Percentiles rank a stretch among this genome's conserved stretches.
Conservation (phyloP, 2,888 invertebrate species). For the Scaptomyza tumidula region DNA sequence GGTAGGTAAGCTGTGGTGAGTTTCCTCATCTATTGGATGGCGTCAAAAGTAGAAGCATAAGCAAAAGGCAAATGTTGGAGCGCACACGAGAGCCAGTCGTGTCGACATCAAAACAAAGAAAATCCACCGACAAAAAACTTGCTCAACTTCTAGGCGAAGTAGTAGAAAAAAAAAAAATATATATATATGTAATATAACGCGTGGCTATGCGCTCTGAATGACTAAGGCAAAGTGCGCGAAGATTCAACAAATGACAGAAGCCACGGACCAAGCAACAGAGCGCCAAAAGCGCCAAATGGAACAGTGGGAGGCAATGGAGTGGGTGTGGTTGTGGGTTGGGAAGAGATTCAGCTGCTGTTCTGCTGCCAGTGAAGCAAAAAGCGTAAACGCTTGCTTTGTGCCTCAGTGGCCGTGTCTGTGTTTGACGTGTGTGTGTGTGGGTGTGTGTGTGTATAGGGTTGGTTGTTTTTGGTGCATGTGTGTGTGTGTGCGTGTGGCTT, state of each 20-base stretch:
- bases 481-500: conserved; percentile 21
- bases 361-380: conserved; percentile 63
- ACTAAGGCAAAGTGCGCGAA: conserved; percentile 68
- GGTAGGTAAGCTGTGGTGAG: conserved; percentile 61
- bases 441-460: conserved; percentile 32
- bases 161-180: conserved; percentile 4
- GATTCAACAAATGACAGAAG: conserved; percentile 79
- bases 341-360: conserved; percentile 43
- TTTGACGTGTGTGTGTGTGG: conserved; percentile 55
- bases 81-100: conserved; percentile 50
- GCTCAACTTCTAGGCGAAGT: conserved; percentile 38
- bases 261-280: conserved; percentile 59
- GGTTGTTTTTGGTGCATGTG: conserved; percentile 19
- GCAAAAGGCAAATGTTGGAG: conserved; percentile 31
- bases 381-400: conserved; percentile 73
- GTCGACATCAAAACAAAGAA: conserved; percentile 73
- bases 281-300: conserved; percentile 29
- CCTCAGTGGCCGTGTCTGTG: conserved; percentile 59
- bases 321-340: neutral
- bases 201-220: conserved; percentile 59
- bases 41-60: conserved; percentile 5
- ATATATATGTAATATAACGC: conserved; percentile 36
- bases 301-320: neutral
- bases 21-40: conserved; percentile 36
- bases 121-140: conserved; percentile 62